These are phyloP conservation scores for Oryzias melastigma DNA, from an alignment of 2,113 vertebrate species.

Conservation along the genomic window DNA sequence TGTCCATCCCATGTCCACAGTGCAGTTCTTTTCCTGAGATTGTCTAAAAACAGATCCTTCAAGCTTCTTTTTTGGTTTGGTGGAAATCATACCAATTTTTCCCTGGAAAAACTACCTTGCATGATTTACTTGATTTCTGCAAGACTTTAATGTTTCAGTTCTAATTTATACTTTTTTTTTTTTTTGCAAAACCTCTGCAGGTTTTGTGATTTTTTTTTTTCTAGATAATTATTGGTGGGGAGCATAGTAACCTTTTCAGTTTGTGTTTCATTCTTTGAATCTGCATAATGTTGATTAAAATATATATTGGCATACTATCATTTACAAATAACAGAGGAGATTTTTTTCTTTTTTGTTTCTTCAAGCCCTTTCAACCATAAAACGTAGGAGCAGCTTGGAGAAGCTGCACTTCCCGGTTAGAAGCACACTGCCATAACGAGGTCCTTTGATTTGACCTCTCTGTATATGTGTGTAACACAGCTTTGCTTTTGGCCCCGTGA, in stretches of 20 bases:
- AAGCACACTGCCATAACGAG: slow-evolving; percentile 21
- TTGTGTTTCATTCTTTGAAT: too few relatives aligned
- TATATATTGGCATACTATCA: too few relatives aligned
- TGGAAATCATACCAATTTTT: too few relatives aligned
- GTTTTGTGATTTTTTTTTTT: too few relatives aligned
- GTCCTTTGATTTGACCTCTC: slow-evolving; percentile 61
- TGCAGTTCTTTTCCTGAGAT: background rate
- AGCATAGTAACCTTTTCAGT: too few relatives aligned
- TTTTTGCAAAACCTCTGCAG: too few relatives aligned
- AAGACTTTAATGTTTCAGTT: too few relatives aligned
- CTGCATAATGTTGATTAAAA: too few relatives aligned
- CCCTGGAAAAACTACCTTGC: too few relatives aligned
- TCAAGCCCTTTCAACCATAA: background rate
- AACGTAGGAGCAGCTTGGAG: slow-evolving; percentile 14
- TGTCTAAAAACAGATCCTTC: background rate
- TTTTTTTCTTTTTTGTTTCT: background rate
- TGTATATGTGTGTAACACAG: slow-evolving; percentile 49
- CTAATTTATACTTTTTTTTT: too few relatives aligned
- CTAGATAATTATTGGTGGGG: too few relatives aligned
- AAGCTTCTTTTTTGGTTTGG: background rate
- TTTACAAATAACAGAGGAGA: background rate
- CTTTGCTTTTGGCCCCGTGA: slow-evolving; percentile 45
- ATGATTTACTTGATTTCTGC: too few relatives aligned
- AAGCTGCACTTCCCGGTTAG: slow-evolving; percentile 35
- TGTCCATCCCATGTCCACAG: background rate